Evolutionary conservation across 2,797 vertebrate species (phyloP).

Genomic region (Acanthis flammea): DNA sequence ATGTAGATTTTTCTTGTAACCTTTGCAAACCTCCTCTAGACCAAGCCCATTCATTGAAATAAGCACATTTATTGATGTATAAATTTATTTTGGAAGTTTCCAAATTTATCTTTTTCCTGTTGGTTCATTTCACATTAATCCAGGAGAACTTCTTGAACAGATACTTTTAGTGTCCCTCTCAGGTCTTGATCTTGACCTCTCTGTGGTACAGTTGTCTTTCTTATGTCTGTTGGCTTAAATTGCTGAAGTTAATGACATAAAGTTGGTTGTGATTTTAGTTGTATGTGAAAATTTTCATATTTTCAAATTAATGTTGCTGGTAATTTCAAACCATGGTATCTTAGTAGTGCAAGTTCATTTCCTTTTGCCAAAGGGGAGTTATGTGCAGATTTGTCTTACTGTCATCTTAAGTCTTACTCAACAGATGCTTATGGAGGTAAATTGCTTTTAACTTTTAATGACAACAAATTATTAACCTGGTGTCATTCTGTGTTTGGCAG

Average conservation of each 20-base stretch:
- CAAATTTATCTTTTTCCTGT: not conserved
- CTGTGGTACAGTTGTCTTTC: not conserved
- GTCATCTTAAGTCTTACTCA: not conserved
- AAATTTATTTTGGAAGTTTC: not conserved
- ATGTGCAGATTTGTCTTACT: not conserved
- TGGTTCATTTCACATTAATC: not conserved
- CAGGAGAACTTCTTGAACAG: not conserved
- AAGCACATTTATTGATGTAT: not conserved
- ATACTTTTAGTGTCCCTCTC: not conserved
- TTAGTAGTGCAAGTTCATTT: not conserved
- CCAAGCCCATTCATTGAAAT: not conserved
- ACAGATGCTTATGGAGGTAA: not conserved
- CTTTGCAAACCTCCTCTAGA: not conserved
- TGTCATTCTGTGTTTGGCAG: not conserved
- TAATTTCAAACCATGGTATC: not conserved
- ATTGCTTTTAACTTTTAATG: not conserved
- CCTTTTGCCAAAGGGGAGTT: not conserved
- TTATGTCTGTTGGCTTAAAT: not conserved
- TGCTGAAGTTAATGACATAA: not conserved
- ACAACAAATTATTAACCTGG: not conserved
- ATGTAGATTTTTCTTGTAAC: not conserved
- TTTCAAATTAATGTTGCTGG: not conserved
- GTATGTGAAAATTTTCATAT: not conserved
- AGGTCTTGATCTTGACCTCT: not conserved
- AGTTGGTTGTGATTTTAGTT: not conserved